Evolutionary conservation across 2,888 invertebrate genomes (phyloP).

Genomic region (Lasioglossum calceatum): DNA sequence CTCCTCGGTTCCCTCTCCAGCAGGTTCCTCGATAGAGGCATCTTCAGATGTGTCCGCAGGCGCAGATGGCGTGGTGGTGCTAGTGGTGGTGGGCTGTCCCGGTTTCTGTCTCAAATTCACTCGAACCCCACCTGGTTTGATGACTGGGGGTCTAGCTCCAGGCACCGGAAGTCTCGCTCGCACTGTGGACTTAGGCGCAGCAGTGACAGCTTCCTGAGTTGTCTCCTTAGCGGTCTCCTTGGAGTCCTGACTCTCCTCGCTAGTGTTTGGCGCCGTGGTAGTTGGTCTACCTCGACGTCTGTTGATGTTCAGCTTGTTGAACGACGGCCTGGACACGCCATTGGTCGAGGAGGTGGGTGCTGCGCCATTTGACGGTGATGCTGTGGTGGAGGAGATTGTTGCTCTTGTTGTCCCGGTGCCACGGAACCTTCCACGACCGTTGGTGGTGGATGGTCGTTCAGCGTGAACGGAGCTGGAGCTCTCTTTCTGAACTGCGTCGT

Average conservation of each 20-base stretch:
- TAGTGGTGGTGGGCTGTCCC: slow-evolving; percentile 83
- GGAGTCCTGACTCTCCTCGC: slow-evolving; percentile 67
- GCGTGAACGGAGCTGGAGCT: slow-evolving; percentile 72
- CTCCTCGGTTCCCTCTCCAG: slow-evolving; percentile 82
- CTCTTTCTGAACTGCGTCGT: slow-evolving; percentile 80
- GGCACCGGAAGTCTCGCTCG: slow-evolving; percentile 81
- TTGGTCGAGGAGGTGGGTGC: slow-evolving; percentile 34
- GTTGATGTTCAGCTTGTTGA: slow-evolving; percentile 78
- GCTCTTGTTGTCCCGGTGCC: slow-evolving; percentile 71
- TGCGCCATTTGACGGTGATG: slow-evolving; percentile 50
- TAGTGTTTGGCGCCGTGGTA: slow-evolving; percentile 66
- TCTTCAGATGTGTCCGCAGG: slow-evolving; percentile 80
- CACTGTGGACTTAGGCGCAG: slow-evolving; percentile 65
- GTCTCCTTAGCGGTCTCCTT: slow-evolving; percentile 55
- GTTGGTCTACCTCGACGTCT: slow-evolving; percentile 79
- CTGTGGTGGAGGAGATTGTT: slow-evolving; percentile 69
- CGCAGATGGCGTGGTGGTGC: slow-evolving; percentile 85
- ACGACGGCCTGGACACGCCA: slow-evolving; percentile 72
- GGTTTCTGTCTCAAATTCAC: slow-evolving; percentile 87
- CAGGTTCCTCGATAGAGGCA: slow-evolving; percentile 79
- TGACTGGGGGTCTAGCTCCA: slow-evolving; percentile 85
- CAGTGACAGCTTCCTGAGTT: slow-evolving; percentile 53
- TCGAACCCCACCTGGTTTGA: slow-evolving; percentile 89
- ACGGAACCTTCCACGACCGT: slow-evolving; percentile 77
- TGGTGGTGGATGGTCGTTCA: slow-evolving; percentile 71